Conservation (phyloP, 1,140 invertebrate species). For the Olivierus martensii region DNA sequence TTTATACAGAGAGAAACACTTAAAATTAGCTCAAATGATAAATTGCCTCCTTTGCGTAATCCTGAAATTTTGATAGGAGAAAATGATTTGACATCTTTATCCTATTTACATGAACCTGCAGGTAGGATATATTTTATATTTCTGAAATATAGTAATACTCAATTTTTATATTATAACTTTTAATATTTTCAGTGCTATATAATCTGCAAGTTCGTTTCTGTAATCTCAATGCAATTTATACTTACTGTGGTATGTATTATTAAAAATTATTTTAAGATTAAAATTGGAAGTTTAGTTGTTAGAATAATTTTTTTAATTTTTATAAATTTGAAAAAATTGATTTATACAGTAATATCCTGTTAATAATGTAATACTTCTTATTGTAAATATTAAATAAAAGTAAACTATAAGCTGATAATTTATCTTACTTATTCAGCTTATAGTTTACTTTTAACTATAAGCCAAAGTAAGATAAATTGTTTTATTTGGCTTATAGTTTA, state of each 20-base stretch:
- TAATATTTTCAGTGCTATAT: conserved; percentile 52
- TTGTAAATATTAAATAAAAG: too few species aligned
- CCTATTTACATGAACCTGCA: conserved; percentile 90
- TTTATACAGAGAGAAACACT: conserved; percentile 12
- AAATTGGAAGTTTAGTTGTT: too few species aligned
- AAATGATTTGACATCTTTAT: conserved; percentile 93
- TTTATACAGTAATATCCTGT: too few species aligned
- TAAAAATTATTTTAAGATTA: not conserved
- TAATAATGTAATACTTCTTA: too few species aligned
- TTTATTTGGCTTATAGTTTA: too few species aligned
- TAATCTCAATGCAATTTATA: conserved; percentile 87
- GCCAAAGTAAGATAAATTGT: too few species aligned
- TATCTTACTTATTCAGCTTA: too few species aligned
- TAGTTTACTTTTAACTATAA: too few species aligned
- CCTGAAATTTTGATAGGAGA: conserved; percentile 92
- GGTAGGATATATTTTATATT: conserved; percentile 24
- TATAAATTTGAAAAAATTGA: too few species aligned
- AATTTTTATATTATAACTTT: too few species aligned
- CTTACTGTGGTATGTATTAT: conserved; percentile 71
- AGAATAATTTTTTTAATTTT: too few species aligned
- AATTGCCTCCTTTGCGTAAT: conserved; percentile 83
- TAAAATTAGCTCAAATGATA: conserved; percentile 25
- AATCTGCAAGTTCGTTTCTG: conserved; percentile 88
- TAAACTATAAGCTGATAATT: too few species aligned
- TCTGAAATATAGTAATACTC: not conserved